Evolutionary conservation across 1,140 invertebrate species (phyloP).

Genomic region (Acromyrmex heyeri): DNA sequence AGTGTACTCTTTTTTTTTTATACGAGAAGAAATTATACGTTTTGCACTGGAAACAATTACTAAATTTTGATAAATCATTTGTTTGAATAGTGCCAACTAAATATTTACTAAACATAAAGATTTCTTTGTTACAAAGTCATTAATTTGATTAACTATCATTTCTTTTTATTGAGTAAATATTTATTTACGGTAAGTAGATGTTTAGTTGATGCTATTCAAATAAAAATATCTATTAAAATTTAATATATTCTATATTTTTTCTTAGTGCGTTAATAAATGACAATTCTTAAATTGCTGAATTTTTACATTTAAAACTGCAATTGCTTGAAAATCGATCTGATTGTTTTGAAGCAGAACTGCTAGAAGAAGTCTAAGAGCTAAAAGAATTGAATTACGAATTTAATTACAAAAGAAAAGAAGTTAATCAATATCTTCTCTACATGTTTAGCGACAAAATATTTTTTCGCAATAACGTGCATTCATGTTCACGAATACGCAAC

Average conservation of each 20-base stretch:
- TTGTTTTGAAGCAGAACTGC: background rate
- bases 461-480: constrained; percentile 5
- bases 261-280: background rate
- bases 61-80: too few relatives aligned
- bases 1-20: too few relatives aligned
- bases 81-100: too few relatives aligned
- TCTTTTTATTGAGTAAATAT: too few relatives aligned
- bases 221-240: too few relatives aligned
- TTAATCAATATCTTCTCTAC: background rate
- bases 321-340: background rate
- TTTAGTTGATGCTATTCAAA: too few relatives aligned
- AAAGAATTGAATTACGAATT: background rate
- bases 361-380: background rate
- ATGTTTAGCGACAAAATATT: background rate
- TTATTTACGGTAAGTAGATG: too few relatives aligned
- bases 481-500: background rate
- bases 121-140: too few relatives aligned
- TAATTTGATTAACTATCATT: too few relatives aligned
- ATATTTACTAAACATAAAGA: too few relatives aligned
- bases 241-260: too few relatives aligned
- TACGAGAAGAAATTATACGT: background rate
- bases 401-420: background rate
- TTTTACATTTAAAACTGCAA: background rate
- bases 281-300: background rate
- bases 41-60: too few relatives aligned